Conservation (phyloP, 2,888 invertebrate species). For the Tricholauxania praeusta region DNA sequence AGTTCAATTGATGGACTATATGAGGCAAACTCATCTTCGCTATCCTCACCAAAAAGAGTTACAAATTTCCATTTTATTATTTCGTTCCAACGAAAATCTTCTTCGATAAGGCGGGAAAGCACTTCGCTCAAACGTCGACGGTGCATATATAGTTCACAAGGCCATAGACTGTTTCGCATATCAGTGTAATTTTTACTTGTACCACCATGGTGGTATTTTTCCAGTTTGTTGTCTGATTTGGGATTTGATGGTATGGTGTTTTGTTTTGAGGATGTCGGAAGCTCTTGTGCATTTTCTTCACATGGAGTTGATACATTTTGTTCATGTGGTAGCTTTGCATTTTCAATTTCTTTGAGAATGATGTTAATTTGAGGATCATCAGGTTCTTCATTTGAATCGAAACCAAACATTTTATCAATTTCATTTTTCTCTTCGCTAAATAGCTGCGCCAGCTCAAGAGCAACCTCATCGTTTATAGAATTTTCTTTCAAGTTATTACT, state of each 20-base stretch:
- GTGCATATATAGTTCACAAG: conserved; percentile 62
- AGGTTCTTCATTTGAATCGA: conserved; percentile 49
- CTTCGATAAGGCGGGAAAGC: conserved; percentile 55
- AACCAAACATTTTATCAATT: conserved; percentile 62
- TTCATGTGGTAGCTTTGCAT: conserved; percentile 45
- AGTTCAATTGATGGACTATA: conserved; percentile 63
- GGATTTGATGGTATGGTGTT: background rate
- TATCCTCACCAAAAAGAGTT: conserved; percentile 62
- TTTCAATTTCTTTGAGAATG: conserved; percentile 56
- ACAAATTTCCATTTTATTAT: conserved; percentile 55
- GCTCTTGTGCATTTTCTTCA: background rate
- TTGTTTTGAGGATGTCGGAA: background rate
- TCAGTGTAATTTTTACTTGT: conserved; percentile 35
- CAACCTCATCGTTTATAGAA: conserved; percentile 54
- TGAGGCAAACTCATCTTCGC: conserved; percentile 62
- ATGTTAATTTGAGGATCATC: conserved; percentile 55
- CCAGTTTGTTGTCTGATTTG: background rate
- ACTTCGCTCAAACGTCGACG: conserved; percentile 53
- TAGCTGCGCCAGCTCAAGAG: conserved; percentile 56
- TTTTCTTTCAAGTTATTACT: background rate
- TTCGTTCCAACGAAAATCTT: conserved; percentile 61
- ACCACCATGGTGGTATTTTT: background rate
- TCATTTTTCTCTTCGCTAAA: conserved; percentile 59
- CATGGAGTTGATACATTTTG: background rate
- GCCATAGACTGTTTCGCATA: conserved; percentile 61